phyloP scores from a whole-genome alignment of 1,140 invertebrate genomes.

The Agraylea sexmaculata region DNA sequence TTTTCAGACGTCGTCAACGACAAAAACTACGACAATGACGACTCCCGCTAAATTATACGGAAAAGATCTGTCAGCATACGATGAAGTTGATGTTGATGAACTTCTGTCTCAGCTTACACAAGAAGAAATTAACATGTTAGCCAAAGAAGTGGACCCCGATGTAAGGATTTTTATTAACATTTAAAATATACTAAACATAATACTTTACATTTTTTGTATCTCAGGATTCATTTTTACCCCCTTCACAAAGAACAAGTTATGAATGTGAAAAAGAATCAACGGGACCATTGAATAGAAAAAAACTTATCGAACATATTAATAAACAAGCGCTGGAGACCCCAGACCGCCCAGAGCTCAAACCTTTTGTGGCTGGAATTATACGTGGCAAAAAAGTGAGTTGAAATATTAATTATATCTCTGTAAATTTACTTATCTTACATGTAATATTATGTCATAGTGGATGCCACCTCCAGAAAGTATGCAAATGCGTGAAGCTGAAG shows the following conservation, averaged over 20 bases:
- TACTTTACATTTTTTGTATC: slow-evolving; percentile 23
- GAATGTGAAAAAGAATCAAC: slow-evolving; percentile 92
- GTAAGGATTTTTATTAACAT: slow-evolving; percentile 72
- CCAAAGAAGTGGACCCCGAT: slow-evolving; percentile 98
- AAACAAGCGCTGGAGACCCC: slow-evolving; percentile 95
- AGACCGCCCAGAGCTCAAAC: slow-evolving; percentile 91
- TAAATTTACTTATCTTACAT: too few relatives aligned
- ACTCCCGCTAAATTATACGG: slow-evolving; percentile 82
- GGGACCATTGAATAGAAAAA: slow-evolving; percentile 90
- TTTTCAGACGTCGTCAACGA: slow-evolving; percentile 71
- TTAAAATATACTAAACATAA: slow-evolving; percentile 4
- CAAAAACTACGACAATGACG: slow-evolving; percentile 77
- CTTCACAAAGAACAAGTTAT: slow-evolving; percentile 89
- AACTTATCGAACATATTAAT: slow-evolving; percentile 94
- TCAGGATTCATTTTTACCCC: slow-evolving; percentile 92
- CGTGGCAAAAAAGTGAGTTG: slow-evolving; percentile 76
- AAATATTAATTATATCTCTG: slow-evolving; percentile 2
- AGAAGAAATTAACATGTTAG: slow-evolving; percentile 94
- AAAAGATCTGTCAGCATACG: slow-evolving; percentile 85
- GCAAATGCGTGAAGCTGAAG: slow-evolving; percentile 70
- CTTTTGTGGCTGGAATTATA: slow-evolving; percentile 78
- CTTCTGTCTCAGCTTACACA: slow-evolving; percentile 85
- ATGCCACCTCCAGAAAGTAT: slow-evolving; percentile 69
- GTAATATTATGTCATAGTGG: slow-evolving; percentile 50
- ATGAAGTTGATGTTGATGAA: slow-evolving; percentile 94